Evolutionary conservation across 1,140 invertebrate species (phyloP), one percentile per base, ranked within the genome.

Genomic region (Aphelenchoides avenae): DNA sequence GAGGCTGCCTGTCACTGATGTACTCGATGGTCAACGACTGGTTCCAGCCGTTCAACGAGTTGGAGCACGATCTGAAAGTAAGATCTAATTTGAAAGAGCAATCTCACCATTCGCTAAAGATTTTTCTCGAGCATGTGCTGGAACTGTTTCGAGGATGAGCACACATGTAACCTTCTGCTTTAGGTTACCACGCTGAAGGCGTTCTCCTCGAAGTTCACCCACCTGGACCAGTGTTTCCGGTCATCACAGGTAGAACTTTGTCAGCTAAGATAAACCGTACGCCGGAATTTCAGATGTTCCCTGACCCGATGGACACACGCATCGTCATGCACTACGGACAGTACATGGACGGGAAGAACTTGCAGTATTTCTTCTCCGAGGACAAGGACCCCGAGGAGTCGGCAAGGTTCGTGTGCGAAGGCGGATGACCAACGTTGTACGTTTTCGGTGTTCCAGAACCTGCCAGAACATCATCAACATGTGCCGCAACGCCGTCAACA

Each of bases 1-100:
- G 65, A 9, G 65, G 65, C 37, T 67, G 65, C 33, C 49, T 67
- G 22, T 66, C 60, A n/a, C 47, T 67, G 29, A 68, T 68, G 68
- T 53, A 39, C 18, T 68, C 54, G 18, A 68, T 65, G 64, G 61
- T 61, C n/a, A 65, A 60, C 37, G 65, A 67, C 44, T 67, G 67
- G 36, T 67, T 71, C 26, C 68, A 71, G 29, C 63, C 53, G 5
- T 67, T 67, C 29, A 47, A 70, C 40, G 24, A 50, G n/a, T 30
- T 67, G 2, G 24, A 24, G 26, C 65, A 67, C 20, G 54, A 55
- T 9, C 13, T 52, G 20, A 67, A 71, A 41, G 61, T 67, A 15
- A 61, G 27, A 22, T 15, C 4, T n/a, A 15, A 49, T 13, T 39
- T 39, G 18, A 18, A 3, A 39, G 37, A 3, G n/a, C n/a, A n/a